These are phyloP conservation scores for Tenthredo amoena DNA, from an alignment of 2,888 invertebrate species.

Conservation along the genomic window DNA sequence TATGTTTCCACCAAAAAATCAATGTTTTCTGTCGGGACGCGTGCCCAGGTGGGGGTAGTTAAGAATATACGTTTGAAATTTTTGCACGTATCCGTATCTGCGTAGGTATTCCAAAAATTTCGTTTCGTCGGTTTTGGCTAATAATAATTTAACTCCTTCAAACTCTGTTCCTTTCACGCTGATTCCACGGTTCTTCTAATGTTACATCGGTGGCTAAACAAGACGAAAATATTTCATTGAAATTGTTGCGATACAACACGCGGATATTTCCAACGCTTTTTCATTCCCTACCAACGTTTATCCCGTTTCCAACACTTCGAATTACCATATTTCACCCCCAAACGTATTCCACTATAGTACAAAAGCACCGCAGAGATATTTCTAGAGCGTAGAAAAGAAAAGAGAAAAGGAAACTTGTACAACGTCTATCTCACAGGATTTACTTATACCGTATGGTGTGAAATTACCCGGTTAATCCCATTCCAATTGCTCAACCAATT, in stretches of 20 bases:
- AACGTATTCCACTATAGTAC: background rate
- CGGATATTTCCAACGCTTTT: background rate
- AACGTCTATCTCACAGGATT: background rate
- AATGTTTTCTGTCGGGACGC: conserved; percentile 37
- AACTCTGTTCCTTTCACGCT: background rate
- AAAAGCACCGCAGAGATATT: background rate
- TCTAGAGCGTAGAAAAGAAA: too few relatives aligned
- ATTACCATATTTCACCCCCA: background rate
- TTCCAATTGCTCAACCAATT: background rate
- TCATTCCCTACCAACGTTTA: background rate
- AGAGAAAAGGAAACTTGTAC: background rate
- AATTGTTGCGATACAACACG: background rate
- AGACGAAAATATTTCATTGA: background rate
- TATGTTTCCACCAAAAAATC: conserved; percentile 41
- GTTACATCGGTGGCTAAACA: background rate
- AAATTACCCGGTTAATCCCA: conserved; percentile 11
- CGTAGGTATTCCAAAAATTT: background rate
- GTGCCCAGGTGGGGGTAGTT: background rate
- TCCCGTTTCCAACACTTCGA: background rate
- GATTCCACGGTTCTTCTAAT: background rate
- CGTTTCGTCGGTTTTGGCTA: background rate
- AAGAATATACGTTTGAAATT: conserved; percentile 13
- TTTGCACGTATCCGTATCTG: background rate
- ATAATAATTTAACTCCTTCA: background rate
- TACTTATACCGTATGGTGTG: too few relatives aligned